A percentile compares a stretch with the other conserved stretches of the same genome.
Conservation (phyloP, 2,888 invertebrate genomes). For the Pherbina coryleti region DNA sequence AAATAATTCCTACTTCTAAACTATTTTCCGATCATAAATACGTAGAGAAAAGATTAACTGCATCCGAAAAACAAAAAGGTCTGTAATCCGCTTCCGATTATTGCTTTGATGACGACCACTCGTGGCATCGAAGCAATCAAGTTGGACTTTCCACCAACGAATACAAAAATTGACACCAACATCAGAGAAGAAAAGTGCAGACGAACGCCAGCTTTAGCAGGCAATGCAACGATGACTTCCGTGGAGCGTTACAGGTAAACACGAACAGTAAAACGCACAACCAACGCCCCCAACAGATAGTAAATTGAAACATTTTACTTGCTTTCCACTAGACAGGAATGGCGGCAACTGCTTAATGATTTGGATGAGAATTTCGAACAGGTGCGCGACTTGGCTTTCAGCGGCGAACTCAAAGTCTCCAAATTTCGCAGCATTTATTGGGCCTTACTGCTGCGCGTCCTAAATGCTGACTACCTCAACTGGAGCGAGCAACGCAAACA, state of each 20-base stretch:
- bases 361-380: slow-evolving; percentile 70
- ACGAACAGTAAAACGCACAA: not conserved
- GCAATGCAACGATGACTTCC: slow-evolving; percentile 57
- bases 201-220: slow-evolving; percentile 8
- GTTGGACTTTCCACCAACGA: slow-evolving; percentile 55
- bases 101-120: slow-evolving; percentile 50
- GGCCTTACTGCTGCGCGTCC: slow-evolving; percentile 69
- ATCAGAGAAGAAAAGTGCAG: slow-evolving; percentile 54
- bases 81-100: no score
- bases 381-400: slow-evolving; percentile 69
- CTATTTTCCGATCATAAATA: no score
- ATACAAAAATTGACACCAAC: slow-evolving; percentile 53
- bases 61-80: no score
- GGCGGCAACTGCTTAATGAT: slow-evolving; percentile 59
- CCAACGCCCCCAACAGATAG: not conserved
- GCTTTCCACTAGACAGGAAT: slow-evolving; percentile 58
- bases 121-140: slow-evolving; percentile 65
- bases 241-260: slow-evolving; percentile 63
- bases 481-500: slow-evolving; percentile 66
- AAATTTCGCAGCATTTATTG: slow-evolving; percentile 72
- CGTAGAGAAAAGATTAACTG: no score
- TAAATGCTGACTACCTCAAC: slow-evolving; percentile 65
- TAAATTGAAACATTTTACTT: not conserved
- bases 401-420: slow-evolving; percentile 66
- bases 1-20: no score